Percentiles rank a stretch among this genome's conserved stretches.
Conservation (phyloP, 1,140 invertebrate genomes). For the Macrobrachium nipponense region DNA sequence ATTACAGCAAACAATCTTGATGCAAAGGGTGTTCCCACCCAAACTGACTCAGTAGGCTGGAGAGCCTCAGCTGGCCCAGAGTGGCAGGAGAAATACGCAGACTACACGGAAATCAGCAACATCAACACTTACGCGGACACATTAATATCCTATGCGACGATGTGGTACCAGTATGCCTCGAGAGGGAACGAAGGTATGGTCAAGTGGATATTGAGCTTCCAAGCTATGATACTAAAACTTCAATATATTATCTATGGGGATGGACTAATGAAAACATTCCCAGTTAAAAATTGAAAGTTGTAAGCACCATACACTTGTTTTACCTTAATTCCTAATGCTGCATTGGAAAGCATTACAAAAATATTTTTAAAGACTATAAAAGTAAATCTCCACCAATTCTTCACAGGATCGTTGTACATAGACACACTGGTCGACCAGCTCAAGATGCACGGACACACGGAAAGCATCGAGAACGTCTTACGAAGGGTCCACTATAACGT, state of each 20-base stretch:
- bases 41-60: slow-evolving; percentile 48
- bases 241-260: neutral
- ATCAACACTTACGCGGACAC: slow-evolving; percentile 62
- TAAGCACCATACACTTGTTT: neutral
- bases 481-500: slow-evolving; percentile 52
- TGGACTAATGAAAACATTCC: neutral
- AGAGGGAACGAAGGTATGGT: slow-evolving; percentile 53
- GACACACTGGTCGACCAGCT: slow-evolving; percentile 56
- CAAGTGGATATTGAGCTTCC: neutral
- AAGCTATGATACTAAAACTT: neutral
- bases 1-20: slow-evolving; percentile 7
- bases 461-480: slow-evolving; percentile 58
- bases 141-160: slow-evolving; percentile 61
- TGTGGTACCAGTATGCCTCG: slow-evolving; percentile 60
- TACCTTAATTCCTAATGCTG: neutral
- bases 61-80: slow-evolving; percentile 37
- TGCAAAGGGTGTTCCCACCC: slow-evolving; percentile 13
- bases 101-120: slow-evolving; percentile 44
- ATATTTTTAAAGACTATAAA: too few relatives aligned
- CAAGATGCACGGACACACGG: slow-evolving; percentile 9
- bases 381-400: neutral
- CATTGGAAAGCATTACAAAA: neutral
- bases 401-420: slow-evolving; percentile 58
- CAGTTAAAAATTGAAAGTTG: neutral
- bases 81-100: slow-evolving; percentile 58